These are phyloP conservation scores for Pseudotriccus pelzelni DNA, from an alignment of 2,797 vertebrate genomes.

Conservation along the genomic window DNA sequence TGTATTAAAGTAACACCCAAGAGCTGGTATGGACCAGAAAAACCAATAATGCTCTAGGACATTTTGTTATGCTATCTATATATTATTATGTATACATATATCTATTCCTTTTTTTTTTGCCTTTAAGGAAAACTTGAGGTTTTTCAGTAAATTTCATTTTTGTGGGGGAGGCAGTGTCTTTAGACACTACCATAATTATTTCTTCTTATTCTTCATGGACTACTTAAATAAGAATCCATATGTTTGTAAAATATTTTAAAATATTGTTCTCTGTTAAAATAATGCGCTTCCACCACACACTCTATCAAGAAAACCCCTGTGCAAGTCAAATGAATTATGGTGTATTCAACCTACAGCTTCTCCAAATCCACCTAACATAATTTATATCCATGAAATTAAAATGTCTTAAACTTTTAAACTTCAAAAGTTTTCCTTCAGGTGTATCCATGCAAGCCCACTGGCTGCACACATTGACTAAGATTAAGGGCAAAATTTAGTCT, in stretches of 20 bases:
- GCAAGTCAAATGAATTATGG: neutral
- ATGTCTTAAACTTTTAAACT: neutral
- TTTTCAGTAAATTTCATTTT: neutral
- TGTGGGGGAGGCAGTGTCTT: accelerated
- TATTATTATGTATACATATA: no score
- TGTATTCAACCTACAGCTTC: neutral
- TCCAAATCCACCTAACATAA: neutral
- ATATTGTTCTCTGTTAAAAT: neutral
- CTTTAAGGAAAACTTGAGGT: neutral
- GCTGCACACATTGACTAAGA: neutral
- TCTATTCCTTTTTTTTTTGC: neutral
- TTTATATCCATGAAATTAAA: neutral
- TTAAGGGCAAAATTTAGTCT: neutral
- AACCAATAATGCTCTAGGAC: neutral
- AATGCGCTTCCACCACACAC: neutral
- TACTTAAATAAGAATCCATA: neutral
- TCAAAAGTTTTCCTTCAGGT: neutral
- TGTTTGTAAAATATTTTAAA: neutral
- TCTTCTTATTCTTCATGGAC: neutral
- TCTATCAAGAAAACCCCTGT: neutral
- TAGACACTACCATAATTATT: neutral
- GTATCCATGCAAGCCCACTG: neutral
- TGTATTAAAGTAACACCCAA: neutral
- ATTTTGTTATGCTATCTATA: neutral
- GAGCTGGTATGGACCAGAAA: neutral